Percentiles rank a stretch among this genome's conserved stretches.
These are phyloP conservation scores for Clarias gariepinus DNA, from an alignment of 2,113 vertebrate species.

Conservation along the genomic window DNA sequence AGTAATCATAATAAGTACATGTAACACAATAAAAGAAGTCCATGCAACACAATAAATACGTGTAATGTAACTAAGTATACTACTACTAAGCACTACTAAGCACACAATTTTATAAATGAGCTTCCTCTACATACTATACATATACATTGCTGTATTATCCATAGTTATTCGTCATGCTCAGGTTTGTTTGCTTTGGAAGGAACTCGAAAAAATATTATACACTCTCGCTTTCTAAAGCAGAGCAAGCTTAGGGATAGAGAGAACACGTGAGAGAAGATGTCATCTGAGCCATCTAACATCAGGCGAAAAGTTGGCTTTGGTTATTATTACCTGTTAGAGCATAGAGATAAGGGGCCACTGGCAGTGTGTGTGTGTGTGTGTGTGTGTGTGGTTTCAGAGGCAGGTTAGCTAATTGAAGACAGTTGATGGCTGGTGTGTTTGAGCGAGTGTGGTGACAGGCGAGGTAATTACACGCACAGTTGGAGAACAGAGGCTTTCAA, in stretches of 20 bases:
- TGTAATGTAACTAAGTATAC: not conserved
- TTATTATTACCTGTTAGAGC: conserved; percentile 60
- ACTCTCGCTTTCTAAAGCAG: conserved; percentile 28
- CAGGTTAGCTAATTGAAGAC: conserved; percentile 66
- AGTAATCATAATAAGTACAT: not conserved
- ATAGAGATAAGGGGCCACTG: conserved; percentile 54
- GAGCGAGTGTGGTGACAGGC: conserved; percentile 70
- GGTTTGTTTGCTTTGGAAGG: conserved; percentile 65
- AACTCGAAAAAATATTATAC: conserved; percentile 44
- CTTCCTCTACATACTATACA: conserved; percentile 1
- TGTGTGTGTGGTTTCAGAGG: conserved; percentile 49
- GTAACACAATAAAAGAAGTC: not conserved
- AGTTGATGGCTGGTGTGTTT: conserved; percentile 68
- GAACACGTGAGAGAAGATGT: conserved; percentile 47
- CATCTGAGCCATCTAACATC: conserved; percentile 46
- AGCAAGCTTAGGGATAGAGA: conserved; percentile 41
- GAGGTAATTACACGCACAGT: conserved; percentile 66
- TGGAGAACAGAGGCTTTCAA: conserved; percentile 61
- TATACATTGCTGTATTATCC: conserved; percentile 32
- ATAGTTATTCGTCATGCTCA: conserved; percentile 62
- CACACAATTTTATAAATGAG: conserved; percentile 19
- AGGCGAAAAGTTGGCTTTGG: conserved; percentile 53
- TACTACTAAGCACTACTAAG: not conserved
- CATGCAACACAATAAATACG: not conserved
- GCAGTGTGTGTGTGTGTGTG: conserved; percentile 36